These are phyloP conservation scores for Halcyon senegalensis DNA, from an alignment of 2,113 vertebrate genomes.

Conservation along the genomic window DNA sequence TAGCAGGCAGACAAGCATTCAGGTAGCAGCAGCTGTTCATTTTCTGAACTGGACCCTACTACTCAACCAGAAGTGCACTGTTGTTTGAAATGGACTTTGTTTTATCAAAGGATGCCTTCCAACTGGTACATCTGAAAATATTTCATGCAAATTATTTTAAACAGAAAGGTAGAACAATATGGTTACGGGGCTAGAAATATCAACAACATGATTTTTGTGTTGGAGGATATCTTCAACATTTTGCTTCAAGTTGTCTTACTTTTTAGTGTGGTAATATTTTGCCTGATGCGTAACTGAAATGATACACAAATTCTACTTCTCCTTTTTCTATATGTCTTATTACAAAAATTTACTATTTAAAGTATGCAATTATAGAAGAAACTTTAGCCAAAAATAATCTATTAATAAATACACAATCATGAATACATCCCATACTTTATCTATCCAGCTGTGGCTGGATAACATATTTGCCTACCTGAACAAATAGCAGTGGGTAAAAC, in stretches of 20 bases:
- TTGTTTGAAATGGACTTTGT: background rate
- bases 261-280: background rate
- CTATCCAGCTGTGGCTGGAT: background rate
- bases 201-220: background rate
- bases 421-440: background rate
- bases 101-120: background rate
- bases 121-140: background rate
- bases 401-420: background rate
- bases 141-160: background rate
- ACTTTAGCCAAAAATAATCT: background rate
- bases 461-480: background rate
- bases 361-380: background rate
- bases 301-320: background rate
- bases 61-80: background rate
- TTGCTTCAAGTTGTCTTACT: background rate
- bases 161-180: background rate
- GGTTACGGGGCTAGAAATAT: background rate
- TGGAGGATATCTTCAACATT: background rate
- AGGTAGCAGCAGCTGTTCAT: background rate
- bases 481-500: background rate
- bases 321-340: background rate
- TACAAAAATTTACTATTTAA: background rate
- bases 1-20: background rate
- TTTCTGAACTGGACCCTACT: background rate
- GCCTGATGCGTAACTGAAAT: background rate